phyloP scores from a whole-genome alignment of 2,113 vertebrate genomes.

The Ceyx margarethae region DNA sequence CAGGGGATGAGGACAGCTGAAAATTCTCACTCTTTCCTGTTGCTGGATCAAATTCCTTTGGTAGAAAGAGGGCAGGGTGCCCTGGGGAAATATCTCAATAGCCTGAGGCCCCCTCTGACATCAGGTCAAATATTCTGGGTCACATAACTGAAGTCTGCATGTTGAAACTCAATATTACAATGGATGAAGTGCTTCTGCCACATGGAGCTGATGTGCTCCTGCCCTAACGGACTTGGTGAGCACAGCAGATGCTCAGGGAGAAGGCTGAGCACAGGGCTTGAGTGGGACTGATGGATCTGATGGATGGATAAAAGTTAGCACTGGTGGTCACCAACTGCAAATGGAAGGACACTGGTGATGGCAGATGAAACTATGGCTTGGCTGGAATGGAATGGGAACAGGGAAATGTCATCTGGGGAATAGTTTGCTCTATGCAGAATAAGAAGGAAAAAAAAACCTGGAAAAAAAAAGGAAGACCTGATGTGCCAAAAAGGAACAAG shows the following conservation, averaged over 20 bases:
- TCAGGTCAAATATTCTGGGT: constrained; percentile 66
- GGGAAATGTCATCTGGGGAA: background rate
- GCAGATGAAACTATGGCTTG: background rate
- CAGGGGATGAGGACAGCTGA: constrained; percentile 66
- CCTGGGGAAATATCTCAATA: constrained; percentile 36
- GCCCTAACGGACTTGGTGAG: background rate
- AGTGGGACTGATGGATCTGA: background rate
- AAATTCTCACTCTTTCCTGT: constrained; percentile 65
- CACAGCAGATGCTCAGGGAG: constrained; percentile 36
- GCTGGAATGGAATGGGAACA: background rate
- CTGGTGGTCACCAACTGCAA: background rate
- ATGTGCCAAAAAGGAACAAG: background rate
- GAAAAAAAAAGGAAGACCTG: background rate
- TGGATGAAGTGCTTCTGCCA: constrained; percentile 41
- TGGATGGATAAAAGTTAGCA: background rate
- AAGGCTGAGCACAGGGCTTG: background rate
- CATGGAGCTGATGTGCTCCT: constrained; percentile 27
- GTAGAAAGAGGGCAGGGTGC: constrained; percentile 43
- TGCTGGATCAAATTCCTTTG: constrained; percentile 59
- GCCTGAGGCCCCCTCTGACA: constrained; percentile 46
- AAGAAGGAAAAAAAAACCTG: background rate
- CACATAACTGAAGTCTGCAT: constrained; percentile 54
- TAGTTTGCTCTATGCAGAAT: background rate
- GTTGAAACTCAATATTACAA: constrained; percentile 60
- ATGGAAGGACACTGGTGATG: background rate